These are phyloP conservation scores for Subanguina moxae DNA, from an alignment of 1,140 invertebrate genomes.

Conservation along the genomic window DNA sequence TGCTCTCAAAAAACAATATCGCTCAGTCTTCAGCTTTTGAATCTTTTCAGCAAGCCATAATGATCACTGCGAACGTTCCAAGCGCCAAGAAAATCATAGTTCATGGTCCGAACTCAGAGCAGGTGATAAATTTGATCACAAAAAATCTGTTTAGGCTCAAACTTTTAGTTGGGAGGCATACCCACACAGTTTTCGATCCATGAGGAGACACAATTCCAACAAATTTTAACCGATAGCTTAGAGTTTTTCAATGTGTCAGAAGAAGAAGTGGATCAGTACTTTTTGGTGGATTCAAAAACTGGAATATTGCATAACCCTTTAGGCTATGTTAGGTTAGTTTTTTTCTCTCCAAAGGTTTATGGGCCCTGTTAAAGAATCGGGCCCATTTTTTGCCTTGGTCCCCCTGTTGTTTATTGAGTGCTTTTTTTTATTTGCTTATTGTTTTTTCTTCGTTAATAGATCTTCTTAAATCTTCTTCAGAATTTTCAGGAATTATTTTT, in stretches of 20 bases:
- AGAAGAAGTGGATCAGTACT: slow-evolving; percentile 79
- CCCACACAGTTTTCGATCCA: slow-evolving; percentile 96
- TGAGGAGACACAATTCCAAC: slow-evolving; percentile 95
- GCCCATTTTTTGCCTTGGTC: too few relatives aligned
- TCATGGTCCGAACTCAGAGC: slow-evolving; percentile 83
- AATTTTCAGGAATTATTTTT: background rate
- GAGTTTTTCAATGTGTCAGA: slow-evolving; percentile 97
- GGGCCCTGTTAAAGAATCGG: too few relatives aligned
- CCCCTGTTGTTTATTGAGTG: too few relatives aligned
- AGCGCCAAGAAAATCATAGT: slow-evolving; percentile 98
- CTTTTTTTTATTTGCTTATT: too few relatives aligned
- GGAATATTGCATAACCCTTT: slow-evolving; percentile 68
- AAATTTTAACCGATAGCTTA: slow-evolving; percentile 87
- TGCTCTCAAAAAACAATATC: slow-evolving; percentile 3
- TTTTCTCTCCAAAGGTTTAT: background rate
- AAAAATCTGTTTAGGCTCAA: too few relatives aligned
- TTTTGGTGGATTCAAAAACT: slow-evolving; percentile 93
- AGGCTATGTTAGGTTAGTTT: slow-evolving; percentile 39
- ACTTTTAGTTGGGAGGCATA: slow-evolving; percentile 63
- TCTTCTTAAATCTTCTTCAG: too few relatives aligned
- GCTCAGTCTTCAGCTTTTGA: background rate
- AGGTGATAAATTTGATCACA: slow-evolving; percentile 5
- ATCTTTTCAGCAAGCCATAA: slow-evolving; percentile 71
- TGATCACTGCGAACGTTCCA: slow-evolving; percentile 95
- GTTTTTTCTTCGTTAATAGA: too few relatives aligned